Evolutionary conservation across 2,797 vertebrate genomes (phyloP), one percentile per base, ranked within the genome.

Genomic region (Malacoraja senta): DNA sequence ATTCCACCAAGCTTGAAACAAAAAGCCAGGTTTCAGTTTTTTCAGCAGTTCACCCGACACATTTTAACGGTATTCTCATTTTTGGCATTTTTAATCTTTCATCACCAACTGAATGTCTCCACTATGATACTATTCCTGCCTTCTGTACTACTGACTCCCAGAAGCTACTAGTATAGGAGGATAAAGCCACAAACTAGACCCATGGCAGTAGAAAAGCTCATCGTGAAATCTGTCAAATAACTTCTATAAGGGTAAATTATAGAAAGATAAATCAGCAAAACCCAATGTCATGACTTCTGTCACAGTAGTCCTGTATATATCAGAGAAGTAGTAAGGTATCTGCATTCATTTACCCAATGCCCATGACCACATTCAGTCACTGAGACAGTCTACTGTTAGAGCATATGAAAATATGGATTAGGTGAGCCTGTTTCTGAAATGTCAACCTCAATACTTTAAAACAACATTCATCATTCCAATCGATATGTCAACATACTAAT

Each of bases 391-490:
- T 13, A 32, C 6, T 19, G 24, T 65, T 15, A 0, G 65, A 65
- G 84, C 63, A 68, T 8, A 38, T 35, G 8, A 88, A 88, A 88
- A 68, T 61, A 61, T 68, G 35, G n/a, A 35, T 88, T 88, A 68
- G 35, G 63, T 88, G 84, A 35, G 68, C 84, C 63, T 35, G 17
- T 32, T 35, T 88, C 84, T 32, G 9, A 88, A 68, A 88, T 68
- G 84, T 88, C 84, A 88, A 68, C n/a, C 84, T 88, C 61, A 88
- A 88, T 68, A 8, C 19, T 68, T 88, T 65, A 68, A 88, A 88
- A 32, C n/a, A 9, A 68, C 15, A 35, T 61, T 68, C 84, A 86
- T 13, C 61, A 86, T 65, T 86, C n/a, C n/a, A 88, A 88, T 88
- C 84, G 29, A 88, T 65, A 65, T 21, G 17, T 65, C 61, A 88